Evolutionary conservation across 2,113 vertebrate species (phyloP), one percentile per base, ranked within the genome.

Genomic region (Pteronura brasiliensis): DNA sequence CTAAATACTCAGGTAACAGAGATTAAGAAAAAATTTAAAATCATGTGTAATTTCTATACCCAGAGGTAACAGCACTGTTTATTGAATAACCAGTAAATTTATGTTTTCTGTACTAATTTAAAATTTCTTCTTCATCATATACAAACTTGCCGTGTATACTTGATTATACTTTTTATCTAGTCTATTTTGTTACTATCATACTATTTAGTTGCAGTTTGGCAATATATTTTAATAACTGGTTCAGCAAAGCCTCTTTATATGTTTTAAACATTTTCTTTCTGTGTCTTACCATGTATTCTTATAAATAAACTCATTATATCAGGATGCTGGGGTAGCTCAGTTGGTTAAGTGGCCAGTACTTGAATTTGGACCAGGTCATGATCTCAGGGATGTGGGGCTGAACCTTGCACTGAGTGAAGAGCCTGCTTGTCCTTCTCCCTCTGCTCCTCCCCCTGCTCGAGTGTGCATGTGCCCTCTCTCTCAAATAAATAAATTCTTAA

Each of bases 201-300:
- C 6, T 88, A 8, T 71, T 52, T 87, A 42, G 34, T 52, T 81
- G 65, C 3, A 72, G 4, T 71, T 88, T 34, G 21, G 15, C 83
- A 74, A 87, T 91, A 23, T 44, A 67, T 65, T 90, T 96, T 91
- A 91, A 27, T 94, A 71, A 71, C n/a, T 93, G 49, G n/a, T 61
- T 88, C 79, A 84, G 42, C 17, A 23, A 88, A 55, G 42, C 36
- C 42, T 61, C 34, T 21, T 80, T 81, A 17, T 79, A 59, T 14
- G 10, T 61, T 74, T 72, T 47, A 71, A 77, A 67, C 69, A 93
- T 77, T 76, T 74, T 90, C 20, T 84, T 74, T 57, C 42, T 44
- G 31, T 6, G 63, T 7, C 39, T 52, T 77, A n/a, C 17, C 11
- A 76, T 67, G 23, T 84, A 36, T 90, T 95, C 61, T 90, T 89